These are phyloP conservation scores for Uropsilus gracilis DNA, from an alignment of 2,113 vertebrate species.

Conservation along the genomic window DNA sequence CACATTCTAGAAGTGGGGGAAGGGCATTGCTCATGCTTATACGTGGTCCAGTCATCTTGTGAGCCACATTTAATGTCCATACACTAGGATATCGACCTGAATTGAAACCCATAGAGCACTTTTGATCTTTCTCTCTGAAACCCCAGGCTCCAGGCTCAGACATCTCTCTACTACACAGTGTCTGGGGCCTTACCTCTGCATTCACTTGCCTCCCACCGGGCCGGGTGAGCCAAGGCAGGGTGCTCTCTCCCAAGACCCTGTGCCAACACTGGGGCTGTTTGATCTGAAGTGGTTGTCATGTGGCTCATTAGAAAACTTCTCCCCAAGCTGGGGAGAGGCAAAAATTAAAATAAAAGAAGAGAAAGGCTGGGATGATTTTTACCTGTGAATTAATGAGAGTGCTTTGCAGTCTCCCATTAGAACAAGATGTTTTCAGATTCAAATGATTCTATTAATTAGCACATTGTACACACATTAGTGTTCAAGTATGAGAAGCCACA, in stretches of 20 bases:
- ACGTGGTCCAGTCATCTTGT: not conserved
- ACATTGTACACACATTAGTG: conserved; percentile 47
- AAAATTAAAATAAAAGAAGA: conserved; percentile 53
- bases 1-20: too few species aligned
- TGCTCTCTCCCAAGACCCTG: not conserved
- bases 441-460: conserved; percentile 72
- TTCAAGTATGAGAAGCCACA: conserved; percentile 36
- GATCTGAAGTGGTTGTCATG: not conserved
- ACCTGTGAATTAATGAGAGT: conserved; percentile 57
- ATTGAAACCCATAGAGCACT: accelerated
- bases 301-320: conserved; percentile 66
- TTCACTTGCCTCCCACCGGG: not conserved
- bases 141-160: not conserved
- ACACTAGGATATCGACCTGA: accelerated
- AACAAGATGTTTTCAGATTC: conserved; percentile 67
- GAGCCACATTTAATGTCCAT: not conserved
- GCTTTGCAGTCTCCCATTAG: conserved; percentile 48
- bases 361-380: conserved; percentile 53
- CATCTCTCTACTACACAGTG: not conserved
- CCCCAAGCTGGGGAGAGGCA: conserved; percentile 19
- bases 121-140: too few species aligned
- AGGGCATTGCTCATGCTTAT: not conserved
- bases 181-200: not conserved
- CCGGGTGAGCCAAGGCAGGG: not conserved
- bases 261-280: not conserved